Percentiles rank a stretch among this genome's conserved stretches.
Evolutionary conservation across 1,140 invertebrate species (phyloP).

Genomic region (Magallana angulata): DNA sequence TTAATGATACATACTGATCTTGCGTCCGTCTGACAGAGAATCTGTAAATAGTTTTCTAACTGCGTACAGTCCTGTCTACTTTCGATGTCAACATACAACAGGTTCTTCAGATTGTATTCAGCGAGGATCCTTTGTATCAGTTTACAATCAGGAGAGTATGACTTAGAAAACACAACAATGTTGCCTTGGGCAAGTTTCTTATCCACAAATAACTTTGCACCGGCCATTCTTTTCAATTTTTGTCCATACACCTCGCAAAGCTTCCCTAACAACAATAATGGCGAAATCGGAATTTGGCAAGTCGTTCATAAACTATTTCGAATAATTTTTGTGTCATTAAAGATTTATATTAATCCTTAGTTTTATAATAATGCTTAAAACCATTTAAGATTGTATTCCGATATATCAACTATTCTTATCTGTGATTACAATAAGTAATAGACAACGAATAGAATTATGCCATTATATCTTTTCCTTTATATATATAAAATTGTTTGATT

Average conservation of each 20-base stretch:
- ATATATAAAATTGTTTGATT: no score
- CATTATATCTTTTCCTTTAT: no score
- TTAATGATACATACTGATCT: conserved; percentile 66
- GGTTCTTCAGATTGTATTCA: conserved; percentile 65
- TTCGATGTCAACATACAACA: conserved; percentile 75
- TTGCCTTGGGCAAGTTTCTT: conserved; percentile 73
- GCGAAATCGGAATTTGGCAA: not conserved
- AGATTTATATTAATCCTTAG: no score
- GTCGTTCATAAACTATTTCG: conserved; percentile 19
- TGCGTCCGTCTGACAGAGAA: conserved; percentile 73
- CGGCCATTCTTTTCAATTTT: conserved; percentile 54
- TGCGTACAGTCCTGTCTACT: conserved; percentile 73
- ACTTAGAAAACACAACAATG: conserved; percentile 76
- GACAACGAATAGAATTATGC: no score
- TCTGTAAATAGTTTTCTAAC: conserved; percentile 77
- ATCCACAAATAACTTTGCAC: conserved; percentile 74
- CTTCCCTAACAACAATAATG: conserved; percentile 49
- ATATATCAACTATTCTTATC: no score
- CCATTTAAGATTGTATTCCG: no score
- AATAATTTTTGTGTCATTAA: not conserved
- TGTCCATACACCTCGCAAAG: not conserved
- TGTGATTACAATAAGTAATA: no score
- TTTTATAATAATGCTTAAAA: no score
- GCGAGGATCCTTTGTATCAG: conserved; percentile 65
- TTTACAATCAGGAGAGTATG: conserved; percentile 69